Conservation (phyloP, 2,888 invertebrate species). For the Homarus gammarus region DNA sequence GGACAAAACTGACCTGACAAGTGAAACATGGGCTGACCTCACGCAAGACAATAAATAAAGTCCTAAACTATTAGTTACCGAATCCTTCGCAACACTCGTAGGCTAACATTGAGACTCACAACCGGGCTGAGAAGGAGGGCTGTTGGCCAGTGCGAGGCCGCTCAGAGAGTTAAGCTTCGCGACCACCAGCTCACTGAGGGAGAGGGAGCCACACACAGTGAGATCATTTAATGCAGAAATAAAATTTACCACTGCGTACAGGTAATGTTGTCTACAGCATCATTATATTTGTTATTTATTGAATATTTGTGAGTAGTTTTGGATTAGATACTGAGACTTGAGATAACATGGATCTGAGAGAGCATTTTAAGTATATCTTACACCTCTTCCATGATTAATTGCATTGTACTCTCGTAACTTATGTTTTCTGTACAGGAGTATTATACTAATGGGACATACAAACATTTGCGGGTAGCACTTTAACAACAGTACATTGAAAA, state of each 20-base stretch:
- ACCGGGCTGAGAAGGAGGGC: constrained; percentile 11
- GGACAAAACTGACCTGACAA: constrained; percentile 21
- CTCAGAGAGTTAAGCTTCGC: not conserved
- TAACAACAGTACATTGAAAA: no score
- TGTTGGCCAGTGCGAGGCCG: not conserved
- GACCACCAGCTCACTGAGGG: not conserved
- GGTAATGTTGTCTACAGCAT: not conserved
- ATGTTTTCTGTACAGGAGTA: no score
- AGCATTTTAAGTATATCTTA: not conserved
- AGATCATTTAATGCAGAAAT: not conserved
- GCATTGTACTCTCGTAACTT: no score
- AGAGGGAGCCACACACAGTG: not conserved
- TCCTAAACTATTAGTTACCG: constrained; percentile 18
- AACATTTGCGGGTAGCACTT: no score
- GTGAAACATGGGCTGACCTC: constrained; percentile 42
- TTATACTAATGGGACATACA: no score
- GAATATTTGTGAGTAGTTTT: not conserved
- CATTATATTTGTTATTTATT: not conserved
- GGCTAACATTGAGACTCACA: constrained; percentile 43
- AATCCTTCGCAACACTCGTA: constrained; percentile 18
- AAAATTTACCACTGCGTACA: not conserved
- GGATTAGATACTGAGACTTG: not conserved
- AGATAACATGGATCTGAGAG: not conserved
- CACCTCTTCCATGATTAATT: no score
- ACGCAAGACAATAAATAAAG: constrained; percentile 53